A percentile compares a stretch with the other conserved stretches of the same genome.
Conservation (phyloP, 2,888 invertebrate genomes). For the Amphipoea oculea region DNA sequence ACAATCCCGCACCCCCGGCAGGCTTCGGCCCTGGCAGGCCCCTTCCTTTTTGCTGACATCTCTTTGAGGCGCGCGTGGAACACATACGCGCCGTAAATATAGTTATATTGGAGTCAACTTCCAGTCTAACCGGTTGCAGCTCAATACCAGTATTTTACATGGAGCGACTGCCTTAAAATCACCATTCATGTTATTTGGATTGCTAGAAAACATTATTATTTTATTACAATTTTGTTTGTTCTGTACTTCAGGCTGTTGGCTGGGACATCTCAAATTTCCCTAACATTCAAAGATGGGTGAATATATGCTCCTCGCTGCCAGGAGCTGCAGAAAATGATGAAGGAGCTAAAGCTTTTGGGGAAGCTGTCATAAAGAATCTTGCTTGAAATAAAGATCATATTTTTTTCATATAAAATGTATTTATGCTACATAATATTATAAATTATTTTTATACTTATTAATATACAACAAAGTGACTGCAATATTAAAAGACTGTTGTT, state of each 20-base stretch:
- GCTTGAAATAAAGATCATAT: conserved; percentile 66
- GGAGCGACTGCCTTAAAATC: too few relatives aligned
- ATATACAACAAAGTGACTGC: conserved; percentile 47
- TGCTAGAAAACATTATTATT: not conserved
- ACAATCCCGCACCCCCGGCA: too few relatives aligned
- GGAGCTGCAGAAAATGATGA: conserved; percentile 91
- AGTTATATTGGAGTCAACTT: too few relatives aligned
- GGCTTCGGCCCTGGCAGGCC: too few relatives aligned
- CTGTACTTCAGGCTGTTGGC: conserved; percentile 87
- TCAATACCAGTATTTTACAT: too few relatives aligned
- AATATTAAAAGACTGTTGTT: conserved; percentile 34
- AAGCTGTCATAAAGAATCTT: conserved; percentile 89
- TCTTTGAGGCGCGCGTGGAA: too few relatives aligned
- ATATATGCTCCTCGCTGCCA: conserved; percentile 90
- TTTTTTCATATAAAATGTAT: conserved; percentile 64
- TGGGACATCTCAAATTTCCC: conserved; percentile 90
- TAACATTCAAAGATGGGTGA: conserved; percentile 91
- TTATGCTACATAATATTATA: conserved; percentile 61
- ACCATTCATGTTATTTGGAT: not conserved
- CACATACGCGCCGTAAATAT: too few relatives aligned
- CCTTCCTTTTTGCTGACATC: too few relatives aligned
- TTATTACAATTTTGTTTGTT: not conserved
- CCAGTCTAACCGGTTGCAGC: too few relatives aligned
- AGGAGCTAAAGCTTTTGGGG: conserved; percentile 91
- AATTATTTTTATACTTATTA: conserved; percentile 53